Evolutionary conservation across 2,888 invertebrate genomes (phyloP), one percentile per base, ranked within the genome.

Genomic region (Rotaria socialis): DNA sequence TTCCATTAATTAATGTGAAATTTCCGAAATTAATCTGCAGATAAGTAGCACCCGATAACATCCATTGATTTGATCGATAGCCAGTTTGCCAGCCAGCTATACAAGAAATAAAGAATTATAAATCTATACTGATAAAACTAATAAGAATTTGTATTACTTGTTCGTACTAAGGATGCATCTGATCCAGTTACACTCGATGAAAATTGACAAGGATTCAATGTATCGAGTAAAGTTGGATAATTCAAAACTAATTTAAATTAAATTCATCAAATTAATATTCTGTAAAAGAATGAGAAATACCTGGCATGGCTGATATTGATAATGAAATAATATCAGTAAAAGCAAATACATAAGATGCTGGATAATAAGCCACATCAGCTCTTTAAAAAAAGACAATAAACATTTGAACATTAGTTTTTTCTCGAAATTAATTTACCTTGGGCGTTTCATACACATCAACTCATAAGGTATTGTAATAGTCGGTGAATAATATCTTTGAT

Each of bases 41-140:
- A 85, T 58, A 86, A 16, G 58, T 85, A 35, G 24, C 19, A 41
- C 58, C 35, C 2, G 85, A 85, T 58, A 56, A 58, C 43, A 86
- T 47, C 86, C 86, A 86, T 41, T 60, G 35, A 60, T 80, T 11
- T 24, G 86, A 86, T 75, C 86, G 60, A 50, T 86, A 86, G 14
- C 86, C 86, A 19, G 80, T 50, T 75, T 74, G 74, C 86, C 86
- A 86, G 8, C 85, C 86, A 60, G 58, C 56, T 47, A 22, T 67
- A 8, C 1, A 50, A 50, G 1, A 47, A 16, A 85, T 35, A 74
- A 41, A 19, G n/a, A 74, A 22, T 27, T 22, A 8, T 43, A 41
- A 8, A 7, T 74, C 2, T 41, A 52, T 8, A 52, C 14, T 8
- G 16, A 16, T 16, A 52, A 52, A 52, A 52, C 3, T 0, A 16